Evolutionary conservation across 2,888 invertebrate species (phyloP).

Genomic region (Epiblema foenella): DNA sequence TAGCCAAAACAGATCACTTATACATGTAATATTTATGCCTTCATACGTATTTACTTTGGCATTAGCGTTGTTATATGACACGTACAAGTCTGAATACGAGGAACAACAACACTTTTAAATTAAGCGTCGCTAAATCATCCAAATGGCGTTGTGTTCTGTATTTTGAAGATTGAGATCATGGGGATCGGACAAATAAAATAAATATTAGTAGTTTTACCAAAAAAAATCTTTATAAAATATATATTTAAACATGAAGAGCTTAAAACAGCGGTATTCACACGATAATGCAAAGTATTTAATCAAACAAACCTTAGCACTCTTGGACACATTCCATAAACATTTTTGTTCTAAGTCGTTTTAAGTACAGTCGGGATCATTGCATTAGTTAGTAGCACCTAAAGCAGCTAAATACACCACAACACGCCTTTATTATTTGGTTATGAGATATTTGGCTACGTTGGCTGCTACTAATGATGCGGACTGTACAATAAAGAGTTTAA

Average conservation of each 20-base stretch:
- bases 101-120: not conserved
- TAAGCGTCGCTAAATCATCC: not conserved
- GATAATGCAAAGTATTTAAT: conserved; percentile 61
- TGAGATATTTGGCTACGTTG: no score
- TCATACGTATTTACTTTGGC: not conserved
- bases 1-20: conserved; percentile 19
- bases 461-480: no score
- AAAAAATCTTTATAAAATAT: conserved; percentile 61
- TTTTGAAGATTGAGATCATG: no score
- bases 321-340: conserved; percentile 56
- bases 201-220: conserved; percentile 3
- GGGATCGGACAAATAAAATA: not conserved
- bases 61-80: not conserved
- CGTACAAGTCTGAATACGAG: not conserved
- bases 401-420: no score
- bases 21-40: conserved; percentile 1
- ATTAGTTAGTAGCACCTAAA: no score
- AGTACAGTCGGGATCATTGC: not conserved
- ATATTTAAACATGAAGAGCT: conserved; percentile 66
- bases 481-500: not conserved
- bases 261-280: conserved; percentile 69
- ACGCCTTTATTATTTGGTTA: no score
- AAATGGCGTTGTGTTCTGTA: no score
- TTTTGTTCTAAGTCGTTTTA: conserved; percentile 2
- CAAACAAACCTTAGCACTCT: conserved; percentile 46